Base-by-base conservation (phyloP, 2,113 vertebrate genomes). In the Cygnus atratus region DNA sequence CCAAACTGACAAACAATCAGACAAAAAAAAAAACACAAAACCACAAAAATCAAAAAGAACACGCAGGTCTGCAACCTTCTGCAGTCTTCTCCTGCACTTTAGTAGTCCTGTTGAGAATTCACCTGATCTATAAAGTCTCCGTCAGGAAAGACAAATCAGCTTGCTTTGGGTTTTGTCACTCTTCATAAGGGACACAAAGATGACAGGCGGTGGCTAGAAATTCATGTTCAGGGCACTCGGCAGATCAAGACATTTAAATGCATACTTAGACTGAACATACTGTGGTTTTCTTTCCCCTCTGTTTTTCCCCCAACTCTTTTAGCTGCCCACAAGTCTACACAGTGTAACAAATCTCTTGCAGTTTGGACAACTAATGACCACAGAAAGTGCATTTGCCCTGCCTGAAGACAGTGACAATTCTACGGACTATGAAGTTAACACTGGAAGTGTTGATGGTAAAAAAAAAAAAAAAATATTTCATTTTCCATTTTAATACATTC, bases 341-440 rank as follows among this genome's bases (percentile, higher is more conserved):
- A 63, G 1, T 21, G 16, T 59, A 61, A 83, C 70, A 33, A 48
- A 72, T 10, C 1, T 29, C 76, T 76, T 25, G 66, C 3, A 91
- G 72, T 86, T 70, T 21, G 96, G 97, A 85, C 80, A 96, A 3
- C 35, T 84, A 59, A 71, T 95, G 21, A 98, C 96, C 16, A 67
- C 68, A 25, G 94, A 92, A 54, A 90, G 84, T 50, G 12, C 89
- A 18, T 37, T n/a, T 22, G 48, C 19, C 6, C 4, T 5, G 28
- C 43, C 33, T 1, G 81, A 80, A 75, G 81, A 59, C 11, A 58
- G 10, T 9, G 91, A 75, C 9, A 96, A 94, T 18, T 33, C 88
- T 8, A 95, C 97, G 10, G 35, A 58, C 24, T 52, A 76, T 0
- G 41, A 48, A 54, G 26, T 29, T 14, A 76, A 59, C 31, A 93